These are phyloP conservation scores for Esox lucius DNA, from an alignment of 2,797 vertebrate genomes.

Conservation along the genomic window DNA sequence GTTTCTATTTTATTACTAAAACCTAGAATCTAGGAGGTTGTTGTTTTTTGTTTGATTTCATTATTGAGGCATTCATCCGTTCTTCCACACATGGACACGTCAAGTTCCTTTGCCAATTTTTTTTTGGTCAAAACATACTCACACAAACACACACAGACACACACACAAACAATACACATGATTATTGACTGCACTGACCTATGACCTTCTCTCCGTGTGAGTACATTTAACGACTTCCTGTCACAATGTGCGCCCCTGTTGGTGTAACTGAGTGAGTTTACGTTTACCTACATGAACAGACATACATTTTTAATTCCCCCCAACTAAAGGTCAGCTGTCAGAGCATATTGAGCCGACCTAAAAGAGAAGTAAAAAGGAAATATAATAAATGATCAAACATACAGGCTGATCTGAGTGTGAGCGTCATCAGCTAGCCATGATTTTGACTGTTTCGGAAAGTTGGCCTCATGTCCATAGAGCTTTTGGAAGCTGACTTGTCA, in stretches of 20 bases:
- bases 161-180: constrained; percentile 15
- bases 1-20: too few species aligned
- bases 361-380: constrained; percentile 72
- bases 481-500: not conserved
- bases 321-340: constrained; percentile 76
- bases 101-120: too few species aligned
- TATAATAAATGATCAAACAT: constrained; percentile 63
- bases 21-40: too few species aligned
- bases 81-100: too few species aligned
- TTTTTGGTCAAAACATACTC: too few species aligned
- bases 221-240: not conserved
- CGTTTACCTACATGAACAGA: constrained; percentile 36
- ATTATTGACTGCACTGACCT: constrained; percentile 39
- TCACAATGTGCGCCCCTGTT: not conserved
- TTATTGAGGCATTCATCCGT: too few species aligned
- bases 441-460: too few species aligned
- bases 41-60: too few species aligned
- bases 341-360: constrained; percentile 72
- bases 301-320: constrained; percentile 65
- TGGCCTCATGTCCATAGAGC: not conserved
- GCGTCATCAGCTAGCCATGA: not conserved
- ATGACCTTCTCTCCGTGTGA: constrained; percentile 2
- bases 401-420: not conserved
- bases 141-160: not conserved
- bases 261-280: not conserved